A percentile compares a stretch with the other conserved stretches of the same genome.
These are phyloP conservation scores for Drosophila neocordata DNA, from an alignment of 1,140 invertebrate species.

Conservation along the genomic window DNA sequence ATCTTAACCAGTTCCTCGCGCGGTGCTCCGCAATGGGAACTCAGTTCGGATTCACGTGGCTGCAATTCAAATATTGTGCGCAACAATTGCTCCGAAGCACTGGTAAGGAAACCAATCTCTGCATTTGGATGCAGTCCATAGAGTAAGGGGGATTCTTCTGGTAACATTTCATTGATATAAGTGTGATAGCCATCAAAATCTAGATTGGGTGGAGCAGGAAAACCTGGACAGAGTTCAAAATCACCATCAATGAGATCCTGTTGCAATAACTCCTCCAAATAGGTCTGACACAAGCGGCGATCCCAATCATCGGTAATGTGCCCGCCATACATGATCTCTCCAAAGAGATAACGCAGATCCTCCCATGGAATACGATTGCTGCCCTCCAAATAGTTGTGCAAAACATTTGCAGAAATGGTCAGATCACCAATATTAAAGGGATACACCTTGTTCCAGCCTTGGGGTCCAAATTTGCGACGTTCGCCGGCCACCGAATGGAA, in stretches of 20 bases:
- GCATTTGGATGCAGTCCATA: slow-evolving; percentile 98
- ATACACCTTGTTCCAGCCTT: slow-evolving; percentile 96
- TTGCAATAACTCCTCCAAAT: slow-evolving; percentile 94
- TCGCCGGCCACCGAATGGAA: slow-evolving; percentile 98
- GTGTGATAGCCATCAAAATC: slow-evolving; percentile 95
- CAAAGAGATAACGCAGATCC: slow-evolving; percentile 96
- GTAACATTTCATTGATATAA: slow-evolving; percentile 94
- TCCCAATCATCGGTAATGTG: slow-evolving; percentile 99
- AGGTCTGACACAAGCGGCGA: slow-evolving; percentile 92
- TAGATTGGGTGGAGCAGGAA: slow-evolving; percentile 92
- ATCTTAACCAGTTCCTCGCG: slow-evolving; percentile 94
- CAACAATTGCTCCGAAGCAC: slow-evolving; percentile 93
- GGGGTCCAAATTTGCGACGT: slow-evolving; percentile 95
- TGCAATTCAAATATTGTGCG: slow-evolving; percentile 96
- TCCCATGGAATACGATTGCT: slow-evolving; percentile 96
- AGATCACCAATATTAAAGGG: slow-evolving; percentile 94
- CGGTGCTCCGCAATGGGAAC: slow-evolving; percentile 88
- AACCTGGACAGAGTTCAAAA: slow-evolving; percentile 91
- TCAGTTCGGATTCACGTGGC: slow-evolving; percentile 91
- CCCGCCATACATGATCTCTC: slow-evolving; percentile 98
- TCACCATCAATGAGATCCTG: slow-evolving; percentile 94
- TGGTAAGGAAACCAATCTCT: slow-evolving; percentile 96
- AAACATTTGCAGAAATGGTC: slow-evolving; percentile 94
- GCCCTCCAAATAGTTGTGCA: slow-evolving; percentile 96
- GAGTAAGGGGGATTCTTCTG: slow-evolving; percentile 93